A percentile compares a stretch with the other conserved stretches of the same genome.
phyloP scores from a whole-genome alignment of 2,797 vertebrate species.

The Arremon aurantiirostris region DNA sequence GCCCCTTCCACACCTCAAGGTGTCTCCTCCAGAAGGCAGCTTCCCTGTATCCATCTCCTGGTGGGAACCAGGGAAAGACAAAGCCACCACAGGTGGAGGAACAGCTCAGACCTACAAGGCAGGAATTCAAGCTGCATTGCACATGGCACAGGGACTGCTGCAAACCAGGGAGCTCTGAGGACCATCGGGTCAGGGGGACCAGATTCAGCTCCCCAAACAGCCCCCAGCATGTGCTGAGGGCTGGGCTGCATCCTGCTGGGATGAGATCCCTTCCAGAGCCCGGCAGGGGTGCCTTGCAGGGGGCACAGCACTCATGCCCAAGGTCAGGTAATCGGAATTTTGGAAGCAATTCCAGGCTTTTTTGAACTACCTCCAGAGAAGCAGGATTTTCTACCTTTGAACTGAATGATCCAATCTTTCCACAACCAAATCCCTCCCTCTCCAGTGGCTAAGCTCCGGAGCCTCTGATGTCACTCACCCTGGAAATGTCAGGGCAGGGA shows the following conservation, averaged over 20 bases:
- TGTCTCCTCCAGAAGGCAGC: background rate
- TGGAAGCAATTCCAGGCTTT: background rate
- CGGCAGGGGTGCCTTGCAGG: background rate
- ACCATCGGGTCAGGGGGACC: rapidly evolving
- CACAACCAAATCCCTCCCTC: background rate
- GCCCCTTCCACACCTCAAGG: background rate
- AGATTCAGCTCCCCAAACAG: background rate
- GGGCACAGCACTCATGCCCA: background rate
- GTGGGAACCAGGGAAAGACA: background rate
- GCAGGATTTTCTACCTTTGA: conserved; percentile 17
- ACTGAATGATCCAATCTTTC: conserved; percentile 5
- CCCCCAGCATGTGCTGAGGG: background rate
- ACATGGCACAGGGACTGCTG: background rate
- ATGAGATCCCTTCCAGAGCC: background rate
- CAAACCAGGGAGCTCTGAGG: background rate
- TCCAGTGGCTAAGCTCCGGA: background rate
- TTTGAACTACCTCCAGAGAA: background rate
- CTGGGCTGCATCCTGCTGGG: background rate
- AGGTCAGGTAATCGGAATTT: background rate
- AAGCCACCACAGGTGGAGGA: background rate
- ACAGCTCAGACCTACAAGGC: background rate
- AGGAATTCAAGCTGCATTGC: background rate
- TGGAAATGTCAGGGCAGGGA: conserved; percentile 40
- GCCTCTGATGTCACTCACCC: background rate
- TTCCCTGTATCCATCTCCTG: background rate